phyloP scores from a whole-genome alignment of 2,888 invertebrate species.

The Cryptocephalus moraei region DNA sequence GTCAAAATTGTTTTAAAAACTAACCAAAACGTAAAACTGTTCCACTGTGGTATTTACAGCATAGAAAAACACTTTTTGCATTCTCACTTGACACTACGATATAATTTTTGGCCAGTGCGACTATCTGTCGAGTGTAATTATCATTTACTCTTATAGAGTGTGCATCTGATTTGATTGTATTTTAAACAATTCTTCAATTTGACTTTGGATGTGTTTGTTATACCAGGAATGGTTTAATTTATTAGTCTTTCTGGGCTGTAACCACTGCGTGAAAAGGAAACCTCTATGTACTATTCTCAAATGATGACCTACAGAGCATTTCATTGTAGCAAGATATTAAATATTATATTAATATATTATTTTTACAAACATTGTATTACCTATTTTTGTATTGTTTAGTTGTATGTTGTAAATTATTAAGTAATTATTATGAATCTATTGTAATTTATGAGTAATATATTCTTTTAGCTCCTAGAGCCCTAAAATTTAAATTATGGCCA shows the following conservation, averaged over 20 bases:
- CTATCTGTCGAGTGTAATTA: too few relatives aligned
- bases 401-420: conserved; percentile 12
- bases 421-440: conserved; percentile 10
- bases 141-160: too few relatives aligned
- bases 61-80: background rate
- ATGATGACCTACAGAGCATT: conserved; percentile 8
- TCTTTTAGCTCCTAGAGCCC: conserved; percentile 24
- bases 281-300: background rate
- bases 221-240: too few relatives aligned
- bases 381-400: conserved; percentile 13
- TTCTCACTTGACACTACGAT: too few relatives aligned
- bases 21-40: background rate
- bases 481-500: conserved; percentile 33
- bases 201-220: too few relatives aligned
- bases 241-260: too few relatives aligned
- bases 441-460: conserved; percentile 27
- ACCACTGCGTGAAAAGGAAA: too few relatives aligned
- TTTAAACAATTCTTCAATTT: too few relatives aligned
- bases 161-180: too few relatives aligned
- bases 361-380: conserved; percentile 11
- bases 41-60: background rate
- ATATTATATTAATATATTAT: conserved; percentile 6
- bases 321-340: conserved; percentile 8
- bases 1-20: background rate
- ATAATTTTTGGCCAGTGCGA: too few relatives aligned